These are phyloP conservation scores for Orthosia incerta DNA, from an alignment of 2,888 invertebrate genomes.

Conservation along the genomic window DNA sequence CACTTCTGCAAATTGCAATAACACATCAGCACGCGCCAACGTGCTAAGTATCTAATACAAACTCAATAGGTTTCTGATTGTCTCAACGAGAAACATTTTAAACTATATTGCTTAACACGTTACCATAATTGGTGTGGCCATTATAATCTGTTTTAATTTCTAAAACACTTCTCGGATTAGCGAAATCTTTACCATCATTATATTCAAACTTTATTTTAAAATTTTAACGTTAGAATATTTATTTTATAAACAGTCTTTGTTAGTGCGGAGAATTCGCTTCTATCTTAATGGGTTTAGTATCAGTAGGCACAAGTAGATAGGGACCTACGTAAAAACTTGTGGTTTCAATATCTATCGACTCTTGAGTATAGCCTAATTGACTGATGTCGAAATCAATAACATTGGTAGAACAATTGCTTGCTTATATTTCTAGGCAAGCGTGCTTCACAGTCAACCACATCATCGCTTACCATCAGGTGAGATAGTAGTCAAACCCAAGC, in stretches of 20 bases:
- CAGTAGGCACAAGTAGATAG: conserved; percentile 72
- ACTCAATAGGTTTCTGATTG: conserved; percentile 73
- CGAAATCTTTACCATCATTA: conserved; percentile 48
- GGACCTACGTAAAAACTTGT: conserved; percentile 76
- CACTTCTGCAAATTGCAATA: not conserved
- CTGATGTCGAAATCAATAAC: conserved; percentile 33
- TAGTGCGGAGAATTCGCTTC: conserved; percentile 55
- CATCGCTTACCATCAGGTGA: too few relatives aligned
- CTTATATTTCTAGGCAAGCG: too few relatives aligned
- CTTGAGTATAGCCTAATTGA: conserved; percentile 44
- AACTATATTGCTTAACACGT: conserved; percentile 74
- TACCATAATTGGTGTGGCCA: conserved; percentile 77
- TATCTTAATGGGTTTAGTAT: conserved; percentile 84
- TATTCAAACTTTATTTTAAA: conserved; percentile 36
- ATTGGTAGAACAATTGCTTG: conserved; percentile 8
- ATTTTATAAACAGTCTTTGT: conserved; percentile 16
- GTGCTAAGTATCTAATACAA: conserved; percentile 55
- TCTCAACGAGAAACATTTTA: conserved; percentile 60
- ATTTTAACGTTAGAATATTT: not conserved
- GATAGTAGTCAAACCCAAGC: too few relatives aligned
- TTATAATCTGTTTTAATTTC: conserved; percentile 71
- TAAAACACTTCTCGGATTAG: conserved; percentile 63
- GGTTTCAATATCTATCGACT: conserved; percentile 68
- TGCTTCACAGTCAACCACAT: too few relatives aligned
- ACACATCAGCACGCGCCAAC: conserved; percentile 58